Base-by-base conservation (phyloP, 2,888 invertebrate genomes). In the Nemotelus pantherinus region DNA sequence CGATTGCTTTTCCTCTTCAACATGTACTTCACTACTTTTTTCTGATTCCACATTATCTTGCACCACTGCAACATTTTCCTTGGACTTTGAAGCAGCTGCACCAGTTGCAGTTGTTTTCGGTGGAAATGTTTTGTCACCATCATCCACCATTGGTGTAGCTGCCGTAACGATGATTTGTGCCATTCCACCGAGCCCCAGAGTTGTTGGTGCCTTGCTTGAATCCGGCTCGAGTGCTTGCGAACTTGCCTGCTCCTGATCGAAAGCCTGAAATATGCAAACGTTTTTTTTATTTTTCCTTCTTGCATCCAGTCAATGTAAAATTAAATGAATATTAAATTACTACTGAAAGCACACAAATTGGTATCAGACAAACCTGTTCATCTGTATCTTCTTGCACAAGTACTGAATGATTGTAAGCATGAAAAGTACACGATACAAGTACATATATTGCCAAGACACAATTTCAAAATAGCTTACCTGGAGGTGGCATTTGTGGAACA, bases 101-200 rank as follows among this genome's bases (percentile, higher is more conserved):
- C n/a, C 47, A 3, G 43, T 55, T 39, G 3, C 53, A 41, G 70
- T n/a, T n/a, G 55, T 10, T 74, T 74, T 74, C 84, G 93, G 92
- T 83, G 94, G 94, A 88, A 94, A 94, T 53, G 92, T 91, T 84
- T 92, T 92, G 82, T 94, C 95, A 58, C 94, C 90, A 84, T 95
- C 95, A 88, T 97, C 96, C 83, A 92, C 89, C 94, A 95, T 95
- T 64, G 97, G 97, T 63, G 97, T 97, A 81, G 97, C 96, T 76
- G 96, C 96, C 67, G 96, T 97, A 86, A 97, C 96, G 78, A 96
- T 95, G 83, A 97, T 96, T 87, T 95, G 94, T 75, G 95, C 95
- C 82, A 95, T 95, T 80, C 94, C 94, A 80, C 94, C 94, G 80
- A 95, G 89, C 82, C 93, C 93, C 82, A 90, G 63, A 47, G 3